phyloP scores from a whole-genome alignment of 2,888 invertebrate species.

The Phania funesta region DNA sequence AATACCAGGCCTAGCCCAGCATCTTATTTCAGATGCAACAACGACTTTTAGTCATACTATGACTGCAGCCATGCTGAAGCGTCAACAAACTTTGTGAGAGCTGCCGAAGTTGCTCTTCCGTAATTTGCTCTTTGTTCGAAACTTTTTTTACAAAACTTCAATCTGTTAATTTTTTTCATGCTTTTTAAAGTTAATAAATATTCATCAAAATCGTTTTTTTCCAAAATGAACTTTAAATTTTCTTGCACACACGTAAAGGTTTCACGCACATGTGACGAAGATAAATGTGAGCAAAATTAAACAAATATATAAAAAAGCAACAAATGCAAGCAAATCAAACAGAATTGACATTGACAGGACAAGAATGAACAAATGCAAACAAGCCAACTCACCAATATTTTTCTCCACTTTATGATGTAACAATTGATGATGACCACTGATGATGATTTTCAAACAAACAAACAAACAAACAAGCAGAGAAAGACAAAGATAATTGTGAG shows the following conservation, averaged over 20 bases:
- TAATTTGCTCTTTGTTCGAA: no score
- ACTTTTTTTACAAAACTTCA: background rate
- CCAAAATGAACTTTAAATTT: background rate
- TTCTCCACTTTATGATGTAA: no score
- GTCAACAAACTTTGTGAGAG: no score
- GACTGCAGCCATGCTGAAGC: no score
- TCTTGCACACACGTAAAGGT: background rate
- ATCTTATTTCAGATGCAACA: no score
- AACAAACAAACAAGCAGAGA: background rate
- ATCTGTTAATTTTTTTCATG: background rate
- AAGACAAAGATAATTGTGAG: conserved; percentile 1
- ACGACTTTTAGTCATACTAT: no score
- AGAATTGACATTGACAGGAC: conserved; percentile 44
- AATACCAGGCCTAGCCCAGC: no score
- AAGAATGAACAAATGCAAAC: conserved; percentile 43
- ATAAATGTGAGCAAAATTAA: conserved; percentile 24
- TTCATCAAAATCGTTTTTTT: background rate
- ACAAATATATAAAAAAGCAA: conserved; percentile 14
- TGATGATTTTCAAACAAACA: conserved; percentile 10
- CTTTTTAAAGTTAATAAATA: background rate
- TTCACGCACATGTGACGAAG: conserved; percentile 47
- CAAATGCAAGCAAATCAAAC: conserved; percentile 19
- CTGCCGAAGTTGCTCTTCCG: no score
- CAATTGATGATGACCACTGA: conserved; percentile 23
- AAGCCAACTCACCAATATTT: no score